Conservation (phyloP, 2,113 vertebrate species). For the Nothocercus nigrocapillus region DNA sequence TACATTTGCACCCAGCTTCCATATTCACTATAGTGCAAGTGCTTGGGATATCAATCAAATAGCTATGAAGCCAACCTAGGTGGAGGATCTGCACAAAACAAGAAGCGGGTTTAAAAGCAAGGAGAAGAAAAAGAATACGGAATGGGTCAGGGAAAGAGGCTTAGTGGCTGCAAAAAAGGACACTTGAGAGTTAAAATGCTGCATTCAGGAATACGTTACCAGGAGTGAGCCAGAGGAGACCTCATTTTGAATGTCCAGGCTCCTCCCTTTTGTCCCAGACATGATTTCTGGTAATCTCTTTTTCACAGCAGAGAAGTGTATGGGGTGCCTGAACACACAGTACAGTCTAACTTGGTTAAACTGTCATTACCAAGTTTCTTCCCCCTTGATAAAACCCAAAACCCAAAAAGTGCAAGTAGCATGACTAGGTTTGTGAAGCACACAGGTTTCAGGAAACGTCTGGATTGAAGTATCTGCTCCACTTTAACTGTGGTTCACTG, state of each 20-base stretch:
- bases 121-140: neutral
- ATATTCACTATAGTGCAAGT: neutral
- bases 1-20: neutral
- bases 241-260: neutral
- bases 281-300: neutral
- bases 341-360: neutral
- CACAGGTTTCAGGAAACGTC: neutral
- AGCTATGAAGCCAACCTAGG: conserved; percentile 6
- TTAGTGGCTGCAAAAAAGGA: neutral
- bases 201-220: neutral
- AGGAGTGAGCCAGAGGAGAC: neutral
- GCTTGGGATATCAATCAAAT: neutral
- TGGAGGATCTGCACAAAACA: neutral
- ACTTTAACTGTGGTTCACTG: neutral
- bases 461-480: neutral
- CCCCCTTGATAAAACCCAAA: neutral
- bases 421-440: neutral
- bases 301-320: neutral
- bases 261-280: neutral
- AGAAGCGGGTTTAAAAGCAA: neutral
- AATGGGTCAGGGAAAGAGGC: neutral
- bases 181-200: neutral
- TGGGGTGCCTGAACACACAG: neutral
- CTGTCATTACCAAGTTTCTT: neutral
- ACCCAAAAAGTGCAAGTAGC: neutral